Conservation (phyloP, 35 echinoderm and acorn worm genomes). For the Strongylocentrotus purpuratus region DNA sequence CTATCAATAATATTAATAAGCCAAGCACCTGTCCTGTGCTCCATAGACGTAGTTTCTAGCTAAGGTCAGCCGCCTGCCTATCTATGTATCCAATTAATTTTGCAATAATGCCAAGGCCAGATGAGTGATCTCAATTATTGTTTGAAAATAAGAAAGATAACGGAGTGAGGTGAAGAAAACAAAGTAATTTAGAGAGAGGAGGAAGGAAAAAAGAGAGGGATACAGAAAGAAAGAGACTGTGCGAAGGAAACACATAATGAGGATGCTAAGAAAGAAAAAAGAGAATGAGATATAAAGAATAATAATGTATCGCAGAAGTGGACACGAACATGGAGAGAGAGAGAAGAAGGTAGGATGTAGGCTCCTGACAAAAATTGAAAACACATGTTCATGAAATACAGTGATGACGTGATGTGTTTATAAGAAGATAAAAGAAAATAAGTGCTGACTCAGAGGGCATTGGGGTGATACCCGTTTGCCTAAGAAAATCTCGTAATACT, state of each 20-base stretch:
- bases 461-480: no score
- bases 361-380: no score
- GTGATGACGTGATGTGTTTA: no score
- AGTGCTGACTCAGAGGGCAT: no score
- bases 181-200: not conserved
- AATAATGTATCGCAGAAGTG: no score
- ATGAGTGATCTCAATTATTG: not conserved
- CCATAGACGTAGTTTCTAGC: not conserved
- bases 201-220: slow-evolving; percentile 19
- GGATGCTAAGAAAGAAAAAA: no score
- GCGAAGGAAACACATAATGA: not conserved
- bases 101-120: slow-evolving; percentile 8
- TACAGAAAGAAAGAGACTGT: not conserved
- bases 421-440: no score
- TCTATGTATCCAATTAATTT: not conserved
- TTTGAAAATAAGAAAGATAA: slow-evolving; percentile 1
- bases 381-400: no score
- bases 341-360: not conserved
- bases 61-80: not conserved
- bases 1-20: slow-evolving; percentile 20
- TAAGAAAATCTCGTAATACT: no score
- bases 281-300: not conserved
- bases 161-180: not conserved
- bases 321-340: not conserved
- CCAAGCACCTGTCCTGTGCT: not conserved